Conservation (phyloP, 2,888 invertebrate species). For the Azorinus chamasolen region DNA sequence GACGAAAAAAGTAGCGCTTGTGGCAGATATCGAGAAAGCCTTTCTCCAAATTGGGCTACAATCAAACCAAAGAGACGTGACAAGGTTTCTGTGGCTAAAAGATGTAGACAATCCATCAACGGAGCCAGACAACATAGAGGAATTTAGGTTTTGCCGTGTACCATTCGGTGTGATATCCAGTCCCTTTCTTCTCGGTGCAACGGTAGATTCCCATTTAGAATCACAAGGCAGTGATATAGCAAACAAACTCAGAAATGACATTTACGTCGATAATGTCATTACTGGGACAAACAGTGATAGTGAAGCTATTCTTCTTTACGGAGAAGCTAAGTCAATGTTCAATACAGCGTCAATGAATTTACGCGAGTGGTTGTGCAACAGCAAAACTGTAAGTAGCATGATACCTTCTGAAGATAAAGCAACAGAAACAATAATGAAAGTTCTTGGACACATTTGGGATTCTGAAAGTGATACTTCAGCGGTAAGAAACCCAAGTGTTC, state of each 20-base stretch:
- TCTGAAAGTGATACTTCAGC: too few species aligned
- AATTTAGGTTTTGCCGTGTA: slow-evolving; percentile 9
- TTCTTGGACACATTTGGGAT: slow-evolving; percentile 34
- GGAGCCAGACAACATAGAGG: background rate
- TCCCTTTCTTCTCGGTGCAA: slow-evolving; percentile 15
- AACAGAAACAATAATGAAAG: too few species aligned
- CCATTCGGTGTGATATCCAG: slow-evolving; percentile 22
- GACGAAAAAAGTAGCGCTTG: too few species aligned
- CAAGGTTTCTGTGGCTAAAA: slow-evolving; percentile 31
- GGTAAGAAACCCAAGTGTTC: too few species aligned
- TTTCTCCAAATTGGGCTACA: slow-evolving; percentile 29
- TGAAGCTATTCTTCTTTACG: slow-evolving; percentile 25
- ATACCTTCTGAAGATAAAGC: too few species aligned
- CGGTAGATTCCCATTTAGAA: slow-evolving; percentile 7
- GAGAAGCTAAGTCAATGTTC: slow-evolving; percentile 23
- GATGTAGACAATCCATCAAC: background rate
- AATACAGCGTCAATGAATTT: slow-evolving; percentile 28
- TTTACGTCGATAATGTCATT: slow-evolving; percentile 6
- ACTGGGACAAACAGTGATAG: background rate
- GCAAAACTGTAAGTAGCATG: background rate
- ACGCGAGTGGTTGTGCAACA: slow-evolving; percentile 37
- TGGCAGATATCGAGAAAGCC: slow-evolving; percentile 12
- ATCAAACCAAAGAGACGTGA: slow-evolving; percentile 21
- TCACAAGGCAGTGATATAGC: background rate
- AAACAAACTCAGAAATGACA: slow-evolving; percentile 3